Conservation (phyloP, 2,797 vertebrate genomes). For the Phataginus tricuspis region DNA sequence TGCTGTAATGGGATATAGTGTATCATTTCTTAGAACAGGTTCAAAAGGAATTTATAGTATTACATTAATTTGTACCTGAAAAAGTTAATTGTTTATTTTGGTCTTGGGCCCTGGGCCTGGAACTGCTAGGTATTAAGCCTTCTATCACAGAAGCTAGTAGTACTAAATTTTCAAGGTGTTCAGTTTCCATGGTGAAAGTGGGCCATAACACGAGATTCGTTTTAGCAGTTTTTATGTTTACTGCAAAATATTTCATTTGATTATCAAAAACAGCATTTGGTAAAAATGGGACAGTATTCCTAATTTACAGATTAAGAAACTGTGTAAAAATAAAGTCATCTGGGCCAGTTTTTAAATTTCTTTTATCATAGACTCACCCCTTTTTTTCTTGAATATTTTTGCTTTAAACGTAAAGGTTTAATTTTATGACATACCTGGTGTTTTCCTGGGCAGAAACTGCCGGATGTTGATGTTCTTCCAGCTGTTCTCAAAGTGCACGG, state of each 20-base stretch:
- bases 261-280: constrained; percentile 38
- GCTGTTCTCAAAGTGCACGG: neutral
- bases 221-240: constrained; percentile 26
- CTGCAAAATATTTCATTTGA: constrained; percentile 18
- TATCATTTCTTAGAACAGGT: neutral
- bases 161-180: constrained; percentile 43
- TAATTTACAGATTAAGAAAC: constrained; percentile 46
- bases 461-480: constrained; percentile 8
- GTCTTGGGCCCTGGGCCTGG: constrained; percentile 2
- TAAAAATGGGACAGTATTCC: neutral
- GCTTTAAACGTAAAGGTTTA: constrained; percentile 38
- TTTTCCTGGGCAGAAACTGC: neutral
- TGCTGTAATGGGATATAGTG: neutral
- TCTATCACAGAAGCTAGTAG: neutral
- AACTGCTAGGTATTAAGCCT: neutral
- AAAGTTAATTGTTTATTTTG: constrained; percentile 25
- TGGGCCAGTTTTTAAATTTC: neutral
- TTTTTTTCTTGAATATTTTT: constrained; percentile 35
- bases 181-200: neutral
- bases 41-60: constrained; percentile 40
- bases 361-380: neutral
- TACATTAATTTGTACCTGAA: neutral
- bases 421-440: neutral
- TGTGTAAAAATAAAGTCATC: constrained; percentile 16
- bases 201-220: neutral